Conservation (phyloP, 2,888 invertebrate genomes). For the Hofmannophila pseudospretella region DNA sequence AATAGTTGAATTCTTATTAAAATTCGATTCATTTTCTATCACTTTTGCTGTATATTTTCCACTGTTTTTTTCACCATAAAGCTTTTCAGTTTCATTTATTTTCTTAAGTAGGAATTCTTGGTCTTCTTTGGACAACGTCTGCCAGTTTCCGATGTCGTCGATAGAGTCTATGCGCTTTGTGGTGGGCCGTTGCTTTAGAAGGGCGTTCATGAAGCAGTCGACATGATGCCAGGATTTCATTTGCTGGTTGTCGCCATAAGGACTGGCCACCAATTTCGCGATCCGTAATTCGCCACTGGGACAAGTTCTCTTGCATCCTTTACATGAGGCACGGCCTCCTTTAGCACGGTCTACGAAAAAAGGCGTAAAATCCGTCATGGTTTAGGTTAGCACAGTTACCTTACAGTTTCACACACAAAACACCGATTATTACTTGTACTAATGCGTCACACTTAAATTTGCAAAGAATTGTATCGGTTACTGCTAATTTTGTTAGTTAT, state of each 20-base stretch:
- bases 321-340: constrained; percentile 88
- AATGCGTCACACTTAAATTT: no score
- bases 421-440: no score
- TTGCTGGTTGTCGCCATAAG: constrained; percentile 82
- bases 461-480: no score
- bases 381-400: constrained; percentile 1
- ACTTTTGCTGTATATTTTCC: constrained; percentile 63
- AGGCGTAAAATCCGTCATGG: constrained; percentile 48
- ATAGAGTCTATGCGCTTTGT: constrained; percentile 89
- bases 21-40: constrained; percentile 46
- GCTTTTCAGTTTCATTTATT: constrained; percentile 79
- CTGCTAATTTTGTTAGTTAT: no score
- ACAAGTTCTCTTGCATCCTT: constrained; percentile 90
- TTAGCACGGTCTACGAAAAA: constrained; percentile 89
- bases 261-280: constrained; percentile 87
- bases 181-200: constrained; percentile 86
- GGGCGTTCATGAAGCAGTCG: constrained; percentile 87
- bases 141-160: constrained; percentile 89
- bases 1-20: constrained; percentile 13
- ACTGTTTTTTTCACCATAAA: constrained; percentile 70
- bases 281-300: constrained; percentile 84
- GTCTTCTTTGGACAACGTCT: constrained; percentile 80
- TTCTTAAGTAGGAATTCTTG: constrained; percentile 80
- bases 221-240: constrained; percentile 94
- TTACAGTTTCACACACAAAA: no score